phyloP scores from a whole-genome alignment of 2,113 vertebrate species.

The Lota lota region DNA sequence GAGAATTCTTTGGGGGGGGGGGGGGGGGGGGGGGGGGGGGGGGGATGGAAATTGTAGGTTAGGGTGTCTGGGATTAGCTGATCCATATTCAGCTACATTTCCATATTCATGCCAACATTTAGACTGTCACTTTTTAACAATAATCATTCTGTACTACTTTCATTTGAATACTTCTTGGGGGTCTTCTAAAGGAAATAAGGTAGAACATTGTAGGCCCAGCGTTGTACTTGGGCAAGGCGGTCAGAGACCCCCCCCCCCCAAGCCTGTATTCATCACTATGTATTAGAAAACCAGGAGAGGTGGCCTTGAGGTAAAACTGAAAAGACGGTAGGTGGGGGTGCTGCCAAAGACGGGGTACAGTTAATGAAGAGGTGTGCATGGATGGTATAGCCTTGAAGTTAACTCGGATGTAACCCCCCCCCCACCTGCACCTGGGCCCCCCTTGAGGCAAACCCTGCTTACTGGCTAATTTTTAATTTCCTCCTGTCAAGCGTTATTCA shows the following conservation, averaged over 20 bases:
- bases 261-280: not conserved
- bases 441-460: too few species aligned
- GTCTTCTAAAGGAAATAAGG: not conserved
- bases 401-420: too few species aligned
- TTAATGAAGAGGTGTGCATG: too few species aligned
- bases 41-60: too few species aligned
- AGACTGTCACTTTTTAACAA: not conserved
- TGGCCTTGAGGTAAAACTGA: not conserved
- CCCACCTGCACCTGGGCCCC: too few species aligned
- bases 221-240: not conserved
- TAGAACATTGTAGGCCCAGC: not conserved
- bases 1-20: not conserved
- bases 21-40: too few species aligned
- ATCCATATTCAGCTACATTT: not conserved
- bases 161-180: not conserved
- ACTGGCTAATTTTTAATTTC: too few species aligned
- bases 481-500: too few species aligned
- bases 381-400: too few species aligned
- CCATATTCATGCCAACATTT: not conserved
- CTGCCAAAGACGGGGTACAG: too few species aligned
- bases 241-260: too few species aligned
- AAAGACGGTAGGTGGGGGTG: too few species aligned
- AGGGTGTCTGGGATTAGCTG: not conserved
- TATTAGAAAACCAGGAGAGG: not conserved
- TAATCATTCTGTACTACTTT: not conserved